Percentiles rank a stretch among this genome's conserved stretches.
Evolutionary conservation across 2,797 vertebrate genomes (phyloP).

Genomic region (Dendrocincla fuliginosa): DNA sequence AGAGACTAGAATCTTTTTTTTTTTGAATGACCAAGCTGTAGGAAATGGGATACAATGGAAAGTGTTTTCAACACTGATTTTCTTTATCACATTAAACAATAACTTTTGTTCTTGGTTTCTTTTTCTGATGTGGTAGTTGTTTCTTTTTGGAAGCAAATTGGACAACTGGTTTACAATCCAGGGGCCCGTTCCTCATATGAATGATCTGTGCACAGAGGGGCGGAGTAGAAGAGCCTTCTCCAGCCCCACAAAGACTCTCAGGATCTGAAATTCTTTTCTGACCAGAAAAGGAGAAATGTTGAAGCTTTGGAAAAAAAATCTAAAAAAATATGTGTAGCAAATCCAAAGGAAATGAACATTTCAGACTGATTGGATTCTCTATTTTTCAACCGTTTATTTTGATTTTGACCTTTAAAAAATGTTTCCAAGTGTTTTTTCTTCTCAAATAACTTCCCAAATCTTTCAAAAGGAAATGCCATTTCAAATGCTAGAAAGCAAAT

Average conservation of each 20-base stretch:
- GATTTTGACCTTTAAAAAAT: conserved; percentile 58
- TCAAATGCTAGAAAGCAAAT: conserved; percentile 27
- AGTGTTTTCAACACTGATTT: conserved; percentile 30
- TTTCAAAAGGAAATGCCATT: conserved; percentile 31
- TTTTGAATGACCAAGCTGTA: neutral
- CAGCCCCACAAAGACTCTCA: neutral
- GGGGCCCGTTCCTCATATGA: neutral
- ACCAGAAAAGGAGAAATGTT: conserved; percentile 15
- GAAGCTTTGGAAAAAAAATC: neutral
- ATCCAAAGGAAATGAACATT: conserved; percentile 41
- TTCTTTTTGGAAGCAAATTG: conserved; percentile 25
- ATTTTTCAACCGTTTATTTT: conserved; percentile 51
- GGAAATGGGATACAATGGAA: conserved; percentile 21
- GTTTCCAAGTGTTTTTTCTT: conserved; percentile 32
- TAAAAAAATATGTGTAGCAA: neutral
- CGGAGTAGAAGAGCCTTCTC: neutral
- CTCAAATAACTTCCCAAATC: conserved; percentile 8
- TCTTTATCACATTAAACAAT: conserved; percentile 40
- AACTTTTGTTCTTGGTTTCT: conserved; percentile 42
- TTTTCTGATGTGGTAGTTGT: conserved; percentile 38
- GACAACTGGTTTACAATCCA: neutral
- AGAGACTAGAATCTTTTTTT: neutral
- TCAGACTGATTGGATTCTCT: neutral
- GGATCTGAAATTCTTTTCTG: conserved; percentile 26
- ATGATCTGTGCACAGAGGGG: neutral